These are phyloP conservation scores for Drosophila lacicola DNA, from an alignment of 2,888 invertebrate genomes.

Conservation along the genomic window DNA sequence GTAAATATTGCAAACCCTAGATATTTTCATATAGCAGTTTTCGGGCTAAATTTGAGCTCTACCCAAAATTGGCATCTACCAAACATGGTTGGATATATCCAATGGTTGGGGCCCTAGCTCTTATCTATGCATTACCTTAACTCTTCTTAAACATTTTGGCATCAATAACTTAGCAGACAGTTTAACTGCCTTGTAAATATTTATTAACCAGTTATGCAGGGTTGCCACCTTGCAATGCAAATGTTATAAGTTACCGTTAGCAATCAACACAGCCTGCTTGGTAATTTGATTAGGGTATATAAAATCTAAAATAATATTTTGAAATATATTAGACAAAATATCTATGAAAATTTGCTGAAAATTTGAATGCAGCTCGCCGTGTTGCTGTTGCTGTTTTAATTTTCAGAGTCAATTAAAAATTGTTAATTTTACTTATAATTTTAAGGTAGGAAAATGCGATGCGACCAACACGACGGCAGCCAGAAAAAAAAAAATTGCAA, in stretches of 20 bases:
- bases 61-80: no score
- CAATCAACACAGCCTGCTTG: background rate
- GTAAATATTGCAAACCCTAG: no score
- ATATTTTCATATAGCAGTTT: no score
- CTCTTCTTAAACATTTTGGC: no score
- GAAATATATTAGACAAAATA: conserved; percentile 49
- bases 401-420: conserved; percentile 79
- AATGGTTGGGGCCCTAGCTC: no score
- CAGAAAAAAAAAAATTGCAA: conserved; percentile 59
- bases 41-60: no score
- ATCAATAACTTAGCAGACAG: background rate
- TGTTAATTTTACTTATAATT: conserved; percentile 78
- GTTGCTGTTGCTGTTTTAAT: conserved; percentile 61
- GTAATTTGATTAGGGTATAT: conserved; percentile 6
- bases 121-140: no score
- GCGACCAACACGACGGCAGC: conserved; percentile 42
- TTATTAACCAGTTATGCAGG: background rate
- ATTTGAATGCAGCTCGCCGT: conserved; percentile 43
- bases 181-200: background rate
- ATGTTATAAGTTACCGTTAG: background rate
- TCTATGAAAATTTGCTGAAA: conserved; percentile 63
- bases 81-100: no score
- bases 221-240: no score
- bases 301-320: conserved; percentile 58
- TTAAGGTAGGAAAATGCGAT: conserved; percentile 72